phyloP scores from a whole-genome alignment of 2,113 vertebrate species.

The Brachionichthys hirsutus region DNA sequence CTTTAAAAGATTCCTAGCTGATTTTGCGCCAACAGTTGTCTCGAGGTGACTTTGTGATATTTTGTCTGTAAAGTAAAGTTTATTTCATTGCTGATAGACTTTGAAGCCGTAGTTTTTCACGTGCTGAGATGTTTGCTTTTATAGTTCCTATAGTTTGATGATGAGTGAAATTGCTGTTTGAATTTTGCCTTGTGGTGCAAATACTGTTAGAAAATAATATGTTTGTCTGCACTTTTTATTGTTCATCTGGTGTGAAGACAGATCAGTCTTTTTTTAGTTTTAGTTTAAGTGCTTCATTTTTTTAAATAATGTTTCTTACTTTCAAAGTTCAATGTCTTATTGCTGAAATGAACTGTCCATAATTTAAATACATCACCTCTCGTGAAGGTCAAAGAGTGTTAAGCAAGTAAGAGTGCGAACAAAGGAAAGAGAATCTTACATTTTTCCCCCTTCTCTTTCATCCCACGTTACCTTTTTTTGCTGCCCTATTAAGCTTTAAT shows the following conservation, averaged over 20 bases:
- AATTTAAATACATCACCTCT: constrained; percentile 45
- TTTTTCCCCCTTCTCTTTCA: constrained; percentile 60
- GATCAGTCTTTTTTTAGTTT: not conserved
- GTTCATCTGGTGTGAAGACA: not conserved
- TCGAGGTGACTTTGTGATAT: constrained; percentile 42
- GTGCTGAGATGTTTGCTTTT: constrained; percentile 15
- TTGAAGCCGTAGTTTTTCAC: constrained; percentile 10
- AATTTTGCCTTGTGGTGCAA: no score
- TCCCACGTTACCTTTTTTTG: constrained; percentile 89
- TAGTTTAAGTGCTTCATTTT: not conserved
- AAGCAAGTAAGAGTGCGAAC: constrained; percentile 64
- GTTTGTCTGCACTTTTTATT: not conserved
- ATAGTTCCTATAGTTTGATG: not conserved
- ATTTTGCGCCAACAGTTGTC: constrained; percentile 50
- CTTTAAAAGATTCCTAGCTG: constrained; percentile 62
- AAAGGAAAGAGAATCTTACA: constrained; percentile 53
- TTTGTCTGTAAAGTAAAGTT: constrained; percentile 35
- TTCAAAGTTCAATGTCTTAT: constrained; percentile 13
- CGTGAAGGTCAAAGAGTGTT: constrained; percentile 73
- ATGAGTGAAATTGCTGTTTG: no score
- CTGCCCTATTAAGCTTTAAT: constrained; percentile 98
- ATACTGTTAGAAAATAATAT: no score
- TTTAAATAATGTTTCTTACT: no score
- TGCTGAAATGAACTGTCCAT: constrained; percentile 48
- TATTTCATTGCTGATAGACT: constrained; percentile 29